Evolutionary conservation across 2,797 vertebrate species (phyloP).

Genomic region (Varecia variegata): DNA sequence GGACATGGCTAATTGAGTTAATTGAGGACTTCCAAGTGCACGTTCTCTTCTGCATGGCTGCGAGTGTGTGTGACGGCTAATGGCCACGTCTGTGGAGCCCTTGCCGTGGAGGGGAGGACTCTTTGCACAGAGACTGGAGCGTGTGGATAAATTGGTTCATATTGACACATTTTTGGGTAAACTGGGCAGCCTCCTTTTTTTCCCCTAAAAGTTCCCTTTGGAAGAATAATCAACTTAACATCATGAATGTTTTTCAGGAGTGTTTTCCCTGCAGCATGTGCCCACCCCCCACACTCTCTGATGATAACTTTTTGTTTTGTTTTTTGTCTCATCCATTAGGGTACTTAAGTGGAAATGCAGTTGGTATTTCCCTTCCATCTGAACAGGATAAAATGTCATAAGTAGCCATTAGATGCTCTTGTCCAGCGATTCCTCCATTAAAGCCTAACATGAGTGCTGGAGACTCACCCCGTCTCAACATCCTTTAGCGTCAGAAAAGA

Average conservation of each 20-base stretch:
- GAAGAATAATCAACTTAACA: accelerated
- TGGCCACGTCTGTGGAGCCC: too few species aligned
- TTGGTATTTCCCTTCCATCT: accelerated
- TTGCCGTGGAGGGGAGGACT: accelerated
- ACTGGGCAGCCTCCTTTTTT: not conserved
- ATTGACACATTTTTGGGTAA: accelerated
- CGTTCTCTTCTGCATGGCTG: not conserved
- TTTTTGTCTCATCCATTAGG: too few species aligned
- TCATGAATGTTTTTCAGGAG: accelerated
- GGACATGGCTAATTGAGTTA: not conserved
- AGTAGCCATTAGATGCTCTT: accelerated
- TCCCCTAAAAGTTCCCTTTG: not conserved
- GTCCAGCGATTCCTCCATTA: accelerated
- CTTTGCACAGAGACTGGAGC: not conserved
- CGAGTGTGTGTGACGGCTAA: accelerated
- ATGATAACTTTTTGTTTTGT: accelerated
- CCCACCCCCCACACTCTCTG: accelerated
- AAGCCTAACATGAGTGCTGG: accelerated
- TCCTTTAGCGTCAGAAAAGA: accelerated
- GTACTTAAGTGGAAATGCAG: accelerated
- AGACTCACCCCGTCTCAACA: accelerated
- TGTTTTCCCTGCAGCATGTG: accelerated
- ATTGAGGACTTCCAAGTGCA: accelerated
- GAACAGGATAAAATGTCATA: accelerated
- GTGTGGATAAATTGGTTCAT: accelerated